Percentiles rank a stretch among this genome's conserved stretches.
These are phyloP conservation scores for Perdita meconis DNA, from an alignment of 2,888 invertebrate genomes.

Conservation along the genomic window DNA sequence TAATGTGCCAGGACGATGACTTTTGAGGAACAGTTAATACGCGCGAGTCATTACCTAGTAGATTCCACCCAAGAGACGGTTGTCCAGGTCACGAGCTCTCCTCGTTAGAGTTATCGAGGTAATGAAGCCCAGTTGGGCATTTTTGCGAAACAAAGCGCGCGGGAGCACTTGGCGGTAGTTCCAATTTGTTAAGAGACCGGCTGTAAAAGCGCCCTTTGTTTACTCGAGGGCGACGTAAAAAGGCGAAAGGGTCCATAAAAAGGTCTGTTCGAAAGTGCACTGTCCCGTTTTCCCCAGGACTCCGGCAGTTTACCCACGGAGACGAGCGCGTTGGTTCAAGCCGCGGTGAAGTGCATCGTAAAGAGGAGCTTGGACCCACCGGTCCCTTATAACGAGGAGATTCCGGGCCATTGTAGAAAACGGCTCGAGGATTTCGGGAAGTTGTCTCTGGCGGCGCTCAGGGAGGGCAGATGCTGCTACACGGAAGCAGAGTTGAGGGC, in stretches of 20 bases:
- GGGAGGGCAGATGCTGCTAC: slow-evolving; percentile 85
- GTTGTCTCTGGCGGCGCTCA: slow-evolving; percentile 85
- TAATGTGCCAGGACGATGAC: too few relatives aligned
- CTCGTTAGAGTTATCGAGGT: too few relatives aligned
- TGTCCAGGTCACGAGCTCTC: too few relatives aligned
- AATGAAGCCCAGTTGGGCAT: too few relatives aligned
- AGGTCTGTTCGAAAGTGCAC: not conserved
- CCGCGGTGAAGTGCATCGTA: slow-evolving; percentile 84
- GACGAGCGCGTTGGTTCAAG: slow-evolving; percentile 81
- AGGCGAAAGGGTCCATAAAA: not conserved
- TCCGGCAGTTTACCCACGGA: slow-evolving; percentile 81
- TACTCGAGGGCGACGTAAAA: not conserved
- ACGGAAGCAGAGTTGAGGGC: slow-evolving; percentile 85
- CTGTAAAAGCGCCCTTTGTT: not conserved
- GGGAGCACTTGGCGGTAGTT: not conserved
- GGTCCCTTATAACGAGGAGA: slow-evolving; percentile 77
- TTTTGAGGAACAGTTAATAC: too few relatives aligned
- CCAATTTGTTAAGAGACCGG: slow-evolving; percentile 3
- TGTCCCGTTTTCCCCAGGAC: slow-evolving; percentile 63
- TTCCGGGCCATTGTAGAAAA: slow-evolving; percentile 84
- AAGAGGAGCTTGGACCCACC: slow-evolving; percentile 82
- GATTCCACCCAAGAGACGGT: too few relatives aligned
- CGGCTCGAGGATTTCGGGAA: slow-evolving; percentile 86
- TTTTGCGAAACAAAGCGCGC: not conserved
- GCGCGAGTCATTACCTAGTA: too few relatives aligned